Base-by-base conservation (phyloP, 1,140 invertebrate genomes). In the Drosophila bocki region DNA sequence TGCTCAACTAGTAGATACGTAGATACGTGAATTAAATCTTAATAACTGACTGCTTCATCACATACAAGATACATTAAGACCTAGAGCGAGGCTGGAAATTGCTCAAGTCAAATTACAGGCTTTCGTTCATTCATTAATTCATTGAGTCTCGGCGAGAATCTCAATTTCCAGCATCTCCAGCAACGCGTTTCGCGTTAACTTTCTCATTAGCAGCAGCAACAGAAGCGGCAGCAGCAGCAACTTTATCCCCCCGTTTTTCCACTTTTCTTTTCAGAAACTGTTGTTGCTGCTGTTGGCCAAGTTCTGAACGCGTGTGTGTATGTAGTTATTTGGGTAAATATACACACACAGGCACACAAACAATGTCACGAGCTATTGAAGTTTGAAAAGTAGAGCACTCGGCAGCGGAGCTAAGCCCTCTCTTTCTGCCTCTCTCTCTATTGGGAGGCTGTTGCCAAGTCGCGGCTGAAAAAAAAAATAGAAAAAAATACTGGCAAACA, bases 351-450 rank as follows among this genome's bases (percentile, higher is more conserved):
- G 57, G 12, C 65, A 74, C 76, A 83, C 65, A 83, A 83, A 83
- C 84, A 88, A 90, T 88, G 84, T 88, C 84, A 90, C 85, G 84
- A 88, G 85, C 85, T 83, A 84, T 88, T 88, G 80, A 88, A 90
- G 85, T 80, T 80, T 57, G 26, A 87, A 87, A 88, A 90, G 80
- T 88, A 81, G 84, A 88, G 77, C 84, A 88, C 71, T 80, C 72
- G 71, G 76, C 76, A 65, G 53, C 67, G 42, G 35, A 70, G 65
- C 75, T 64, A 72, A 78, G 80, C 69, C 70, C 78, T 74, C 35
- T 65, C 54, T 33, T 32, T 56, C 42, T 32, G 39, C 13, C 29
- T 19, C 41, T 33, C 35, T 37, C 4, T 15, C 15, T 32, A 29
- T 80, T 64, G 62, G 74, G 77, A 48, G 64, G 53, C 51, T 83